Percentiles rank a stretch among this genome's conserved stretches.
Evolutionary conservation across 2,888 invertebrate genomes (phyloP).

Genomic region (Drosophila subquinaria): DNA sequence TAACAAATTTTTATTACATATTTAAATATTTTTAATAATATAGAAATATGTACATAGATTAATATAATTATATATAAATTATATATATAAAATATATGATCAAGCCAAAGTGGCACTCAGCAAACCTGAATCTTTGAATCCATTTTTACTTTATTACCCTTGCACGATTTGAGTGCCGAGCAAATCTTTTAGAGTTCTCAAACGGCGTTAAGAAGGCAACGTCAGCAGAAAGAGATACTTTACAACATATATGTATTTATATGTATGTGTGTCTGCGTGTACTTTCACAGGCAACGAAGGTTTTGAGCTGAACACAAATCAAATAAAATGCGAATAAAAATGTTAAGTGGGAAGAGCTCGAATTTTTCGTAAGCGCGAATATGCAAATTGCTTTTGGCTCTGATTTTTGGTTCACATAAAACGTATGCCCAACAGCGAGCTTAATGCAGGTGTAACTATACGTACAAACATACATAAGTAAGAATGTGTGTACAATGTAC

Average conservation of each 20-base stretch:
- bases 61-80: too few species aligned
- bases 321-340: slow-evolving; percentile 72
- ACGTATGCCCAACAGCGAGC: slow-evolving; percentile 20
- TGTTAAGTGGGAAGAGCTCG: slow-evolving; percentile 52
- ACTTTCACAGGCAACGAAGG: slow-evolving; percentile 1
- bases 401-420: slow-evolving; percentile 60
- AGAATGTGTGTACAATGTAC: neutral
- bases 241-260: neutral
- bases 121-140: slow-evolving; percentile 32
- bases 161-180: slow-evolving; percentile 50
- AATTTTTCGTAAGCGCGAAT: slow-evolving; percentile 49
- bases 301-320: slow-evolving; percentile 55
- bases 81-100: neutral
- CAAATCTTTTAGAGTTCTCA: slow-evolving; percentile 17
- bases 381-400: slow-evolving; percentile 70
- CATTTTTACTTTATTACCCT: slow-evolving; percentile 59
- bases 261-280: neutral
- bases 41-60: too few species aligned
- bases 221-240: slow-evolving; percentile 10
- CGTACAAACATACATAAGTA: slow-evolving; percentile 1
- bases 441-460: slow-evolving; percentile 42
- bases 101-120: slow-evolving; percentile 25
- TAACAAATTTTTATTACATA: too few species aligned
- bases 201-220: slow-evolving; percentile 41
- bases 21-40: too few species aligned